Percentiles rank a stretch among this genome's conserved stretches.
These are phyloP conservation scores for Gorsachius magnificus DNA, from an alignment of 2,797 vertebrate genomes.

Conservation along the genomic window DNA sequence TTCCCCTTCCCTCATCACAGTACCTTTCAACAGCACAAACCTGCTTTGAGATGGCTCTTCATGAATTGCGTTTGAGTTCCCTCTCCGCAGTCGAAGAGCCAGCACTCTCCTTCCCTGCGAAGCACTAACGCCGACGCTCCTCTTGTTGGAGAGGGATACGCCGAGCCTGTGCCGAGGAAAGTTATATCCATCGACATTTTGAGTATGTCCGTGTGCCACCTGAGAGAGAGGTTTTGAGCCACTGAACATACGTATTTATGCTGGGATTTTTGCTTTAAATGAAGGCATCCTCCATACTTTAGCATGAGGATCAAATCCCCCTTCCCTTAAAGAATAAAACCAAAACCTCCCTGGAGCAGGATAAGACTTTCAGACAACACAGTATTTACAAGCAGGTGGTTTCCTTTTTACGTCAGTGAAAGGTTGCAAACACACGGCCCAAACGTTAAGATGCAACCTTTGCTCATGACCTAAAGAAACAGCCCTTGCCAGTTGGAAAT, in stretches of 20 bases:
- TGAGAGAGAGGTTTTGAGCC: background rate
- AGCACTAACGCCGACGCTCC: conserved; percentile 89
- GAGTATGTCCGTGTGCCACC: fast-evolving
- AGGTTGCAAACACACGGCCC: background rate
- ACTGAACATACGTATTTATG: fast-evolving
- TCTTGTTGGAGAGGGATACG: conserved; percentile 86
- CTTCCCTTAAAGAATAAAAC: background rate
- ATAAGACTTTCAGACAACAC: background rate
- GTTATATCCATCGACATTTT: conserved; percentile 90
- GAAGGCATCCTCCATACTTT: background rate
- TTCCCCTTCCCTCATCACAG: background rate
- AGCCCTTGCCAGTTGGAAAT: background rate
- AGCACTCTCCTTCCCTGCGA: conserved; percentile 86
- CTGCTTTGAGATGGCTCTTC: conserved; percentile 87
- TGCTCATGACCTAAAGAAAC: background rate
- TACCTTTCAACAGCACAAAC: conserved; percentile 57
- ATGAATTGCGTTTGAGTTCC: conserved; percentile 93
- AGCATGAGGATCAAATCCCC: background rate
- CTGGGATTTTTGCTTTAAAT: background rate
- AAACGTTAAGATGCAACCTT: fast-evolving
- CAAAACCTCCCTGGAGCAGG: background rate
- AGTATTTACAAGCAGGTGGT: background rate
- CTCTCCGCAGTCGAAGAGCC: conserved; percentile 97
- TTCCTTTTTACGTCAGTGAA: background rate
- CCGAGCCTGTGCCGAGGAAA: conserved; percentile 91